Percentiles rank a stretch among this genome's conserved stretches.
Evolutionary conservation across 2,113 vertebrate genomes (phyloP).

Genomic region (Etia nguti): DNA sequence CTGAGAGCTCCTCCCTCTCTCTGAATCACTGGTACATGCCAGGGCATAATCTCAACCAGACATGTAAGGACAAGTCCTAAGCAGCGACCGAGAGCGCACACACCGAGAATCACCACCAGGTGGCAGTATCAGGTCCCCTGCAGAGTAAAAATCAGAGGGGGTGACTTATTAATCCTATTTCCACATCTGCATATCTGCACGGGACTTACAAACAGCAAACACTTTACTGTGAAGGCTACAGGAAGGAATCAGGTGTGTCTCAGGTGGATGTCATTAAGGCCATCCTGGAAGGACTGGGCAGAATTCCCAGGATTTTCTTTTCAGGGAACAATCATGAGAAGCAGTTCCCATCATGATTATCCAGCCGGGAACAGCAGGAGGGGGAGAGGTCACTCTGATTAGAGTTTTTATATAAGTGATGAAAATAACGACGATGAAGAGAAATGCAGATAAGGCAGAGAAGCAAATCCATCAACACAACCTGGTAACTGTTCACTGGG

Average conservation of each 20-base stretch:
- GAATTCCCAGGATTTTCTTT: neutral
- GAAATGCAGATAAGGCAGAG: neutral
- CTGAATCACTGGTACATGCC: slow-evolving; percentile 59
- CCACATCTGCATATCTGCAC: neutral
- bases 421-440: neutral
- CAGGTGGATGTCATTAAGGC: neutral
- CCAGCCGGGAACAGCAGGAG: neutral
- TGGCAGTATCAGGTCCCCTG: neutral
- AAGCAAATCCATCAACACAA: neutral
- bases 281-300: slow-evolving; percentile 17
- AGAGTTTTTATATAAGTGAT: neutral
- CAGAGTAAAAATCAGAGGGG: neutral
- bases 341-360: neutral
- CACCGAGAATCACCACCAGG: slow-evolving; percentile 11
- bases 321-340: neutral
- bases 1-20: neutral
- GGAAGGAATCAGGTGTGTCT: neutral
- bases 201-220: neutral
- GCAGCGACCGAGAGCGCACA: neutral
- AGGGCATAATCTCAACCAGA: slow-evolving; percentile 52
- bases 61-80: slow-evolving; percentile 62
- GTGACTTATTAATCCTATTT: neutral
- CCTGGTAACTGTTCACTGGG: neutral
- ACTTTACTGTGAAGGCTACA: neutral
- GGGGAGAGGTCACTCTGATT: neutral